These are phyloP conservation scores for Tilapia sparmanii DNA, from an alignment of 2,113 vertebrate genomes.

Conservation along the genomic window DNA sequence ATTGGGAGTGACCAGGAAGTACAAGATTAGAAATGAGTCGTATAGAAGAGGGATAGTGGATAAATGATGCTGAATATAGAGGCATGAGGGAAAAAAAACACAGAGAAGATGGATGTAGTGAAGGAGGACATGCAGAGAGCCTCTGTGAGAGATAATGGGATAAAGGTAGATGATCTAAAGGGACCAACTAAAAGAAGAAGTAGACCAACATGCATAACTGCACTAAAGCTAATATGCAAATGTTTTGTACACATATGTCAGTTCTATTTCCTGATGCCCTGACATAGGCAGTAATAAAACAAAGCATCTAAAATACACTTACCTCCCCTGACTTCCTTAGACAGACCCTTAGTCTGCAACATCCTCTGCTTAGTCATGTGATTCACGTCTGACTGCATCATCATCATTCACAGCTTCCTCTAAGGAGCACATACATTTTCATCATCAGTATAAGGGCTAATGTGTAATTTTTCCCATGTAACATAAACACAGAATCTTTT, in stretches of 20 bases:
- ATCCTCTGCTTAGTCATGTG: conserved; percentile 61
- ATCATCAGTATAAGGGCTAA: neutral
- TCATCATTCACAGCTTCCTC: conserved; percentile 44
- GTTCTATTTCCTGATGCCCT: neutral
- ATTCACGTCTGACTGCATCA: conserved; percentile 45
- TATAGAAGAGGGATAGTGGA: neutral
- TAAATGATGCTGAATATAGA: neutral
- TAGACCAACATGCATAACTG: neutral
- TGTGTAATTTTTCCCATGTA: neutral
- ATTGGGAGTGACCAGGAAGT: neutral
- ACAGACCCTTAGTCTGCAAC: conserved; percentile 66
- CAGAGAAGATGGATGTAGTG: neutral
- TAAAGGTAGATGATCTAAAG: neutral
- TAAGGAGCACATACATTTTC: neutral
- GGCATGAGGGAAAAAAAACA: fast-evolving
- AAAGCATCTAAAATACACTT: neutral
- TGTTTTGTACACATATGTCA: neutral
- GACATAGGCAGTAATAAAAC: neutral
- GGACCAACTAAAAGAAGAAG: neutral
- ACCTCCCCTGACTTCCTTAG: conserved; percentile 66
- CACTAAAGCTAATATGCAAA: neutral
- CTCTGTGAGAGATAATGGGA: neutral
- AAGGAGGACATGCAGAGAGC: neutral
- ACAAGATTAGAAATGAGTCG: neutral
- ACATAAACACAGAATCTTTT: neutral